These are phyloP conservation scores for Phymanthus crucifer DNA, from an alignment of 92 coral and sea anemone genomes.

Conservation along the genomic window DNA sequence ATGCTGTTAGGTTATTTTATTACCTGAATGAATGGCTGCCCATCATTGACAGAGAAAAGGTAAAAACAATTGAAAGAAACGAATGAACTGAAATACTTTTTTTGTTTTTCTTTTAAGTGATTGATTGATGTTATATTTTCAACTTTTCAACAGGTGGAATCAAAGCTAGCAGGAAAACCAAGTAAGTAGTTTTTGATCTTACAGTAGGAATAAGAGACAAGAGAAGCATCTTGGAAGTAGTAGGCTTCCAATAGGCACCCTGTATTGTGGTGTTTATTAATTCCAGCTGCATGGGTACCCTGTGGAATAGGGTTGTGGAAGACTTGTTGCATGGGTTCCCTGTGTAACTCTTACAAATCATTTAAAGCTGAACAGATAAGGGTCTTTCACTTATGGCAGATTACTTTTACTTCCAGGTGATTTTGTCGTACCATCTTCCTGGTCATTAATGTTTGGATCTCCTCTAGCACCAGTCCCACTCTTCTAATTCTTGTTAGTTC, in stretches of 20 bases:
- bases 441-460: conserved; percentile 83
- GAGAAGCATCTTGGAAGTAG: not conserved
- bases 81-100: not conserved
- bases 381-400: not conserved
- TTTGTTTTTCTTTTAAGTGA: not conserved
- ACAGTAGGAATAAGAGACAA: no score
- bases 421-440: conserved; percentile 67
- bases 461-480: conserved; percentile 31
- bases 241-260: not conserved
- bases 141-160: conserved; percentile 42
- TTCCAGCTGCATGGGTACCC: no score
- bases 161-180: conserved; percentile 56
- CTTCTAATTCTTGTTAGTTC: not conserved
- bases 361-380: not conserved
- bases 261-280: not conserved
- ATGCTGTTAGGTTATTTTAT: conserved; percentile 80
- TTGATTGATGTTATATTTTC: not conserved
- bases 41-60: conserved; percentile 64
- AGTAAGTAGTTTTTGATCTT: conserved; percentile 33
- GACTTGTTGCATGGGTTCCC: no score
- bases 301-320: no score
- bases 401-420: conserved; percentile 53
- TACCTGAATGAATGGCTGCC: conserved; percentile 77
- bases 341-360: no score
- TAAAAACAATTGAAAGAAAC: not conserved